Conservation (phyloP, 2,797 vertebrate genomes). For the Clarias laeviceps region DNA sequence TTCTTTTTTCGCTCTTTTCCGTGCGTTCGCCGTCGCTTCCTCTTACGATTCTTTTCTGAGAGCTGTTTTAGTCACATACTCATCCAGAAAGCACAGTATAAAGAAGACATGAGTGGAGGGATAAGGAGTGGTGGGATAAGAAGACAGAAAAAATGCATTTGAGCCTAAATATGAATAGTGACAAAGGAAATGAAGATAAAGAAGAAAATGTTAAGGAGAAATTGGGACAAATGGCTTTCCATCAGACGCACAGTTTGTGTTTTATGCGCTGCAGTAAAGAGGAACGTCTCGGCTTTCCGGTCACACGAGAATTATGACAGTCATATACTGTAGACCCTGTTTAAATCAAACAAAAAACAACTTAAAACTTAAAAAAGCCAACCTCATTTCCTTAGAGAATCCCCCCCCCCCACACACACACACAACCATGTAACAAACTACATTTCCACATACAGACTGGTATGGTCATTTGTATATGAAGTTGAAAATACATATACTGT, state of each 20-base stretch:
- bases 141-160: background rate
- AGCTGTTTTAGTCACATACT: background rate
- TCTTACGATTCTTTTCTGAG: slow-evolving; percentile 4
- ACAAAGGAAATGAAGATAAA: slow-evolving; percentile 34
- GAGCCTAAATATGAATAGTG: slow-evolving; percentile 21
- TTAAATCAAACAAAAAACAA: background rate
- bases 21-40: slow-evolving; percentile 1
- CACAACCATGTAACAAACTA: background rate
- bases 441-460: background rate
- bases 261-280: background rate
- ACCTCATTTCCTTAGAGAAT: background rate
- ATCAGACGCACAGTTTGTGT: background rate
- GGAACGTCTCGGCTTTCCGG: background rate
- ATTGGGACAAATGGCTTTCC: background rate
- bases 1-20: slow-evolving; percentile 15
- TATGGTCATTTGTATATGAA: background rate
- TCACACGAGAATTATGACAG: background rate
- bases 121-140: background rate
- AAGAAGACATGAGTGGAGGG: background rate
- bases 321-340: background rate
- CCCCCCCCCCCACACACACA: accelerated
- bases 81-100: background rate
- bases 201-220: background rate
- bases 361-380: background rate
- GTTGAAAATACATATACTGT: too few species aligned